Base-by-base conservation (phyloP, 2,888 invertebrate genomes). In the Diplolepis rosae region DNA sequence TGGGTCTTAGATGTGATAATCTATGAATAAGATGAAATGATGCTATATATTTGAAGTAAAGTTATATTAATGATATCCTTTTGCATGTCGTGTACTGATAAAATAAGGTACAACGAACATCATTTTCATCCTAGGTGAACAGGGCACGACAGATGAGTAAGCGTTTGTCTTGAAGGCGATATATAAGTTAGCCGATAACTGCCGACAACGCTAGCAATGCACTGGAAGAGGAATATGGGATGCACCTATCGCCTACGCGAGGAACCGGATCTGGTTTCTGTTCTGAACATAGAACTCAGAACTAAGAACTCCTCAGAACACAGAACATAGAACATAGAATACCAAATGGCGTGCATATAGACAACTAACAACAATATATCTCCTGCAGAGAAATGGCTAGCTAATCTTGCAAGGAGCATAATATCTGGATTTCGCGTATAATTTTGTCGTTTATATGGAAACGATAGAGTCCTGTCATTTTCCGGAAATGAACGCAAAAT, bases 191-290 rank as follows among this genome's bases (percentile, higher is more conserved):
- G 22, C 35, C 24, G 35, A 18, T 35, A n/a, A n/a, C n/a, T n/a
- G n/a, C n/a, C n/a, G n/a, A n/a, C n/a, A n/a, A n/a, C n/a, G n/a
- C n/a, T n/a, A n/a, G n/a, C n/a, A n/a, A n/a, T n/a, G n/a, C n/a
- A 24, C 22, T 35, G 22, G 56, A 22, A 61, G n/a, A n/a, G 56
- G 22, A 61, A 35, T 61, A 61, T 15, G 32, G 13, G 4, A 15
- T 61, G 56, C 22, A n/a, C 22, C 56, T 61, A 61, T 61, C 35
- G 56, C 56, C 56, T 35, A 61, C 56, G 56, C 56, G 35, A 61
- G 45, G 45, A 45, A 27, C 51, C 15, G 51, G 28, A 52, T 28
- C 51, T 52, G 51, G n/a, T 52, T 52, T 28, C 51, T n/a, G 28
- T 52, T 1, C 51, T 27, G n/a, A 28, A n/a, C 28, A 50, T 5